Evolutionary conservation across 2,888 invertebrate genomes (phyloP), one percentile per base, ranked within the genome.

Genomic region (Dione juno): DNA sequence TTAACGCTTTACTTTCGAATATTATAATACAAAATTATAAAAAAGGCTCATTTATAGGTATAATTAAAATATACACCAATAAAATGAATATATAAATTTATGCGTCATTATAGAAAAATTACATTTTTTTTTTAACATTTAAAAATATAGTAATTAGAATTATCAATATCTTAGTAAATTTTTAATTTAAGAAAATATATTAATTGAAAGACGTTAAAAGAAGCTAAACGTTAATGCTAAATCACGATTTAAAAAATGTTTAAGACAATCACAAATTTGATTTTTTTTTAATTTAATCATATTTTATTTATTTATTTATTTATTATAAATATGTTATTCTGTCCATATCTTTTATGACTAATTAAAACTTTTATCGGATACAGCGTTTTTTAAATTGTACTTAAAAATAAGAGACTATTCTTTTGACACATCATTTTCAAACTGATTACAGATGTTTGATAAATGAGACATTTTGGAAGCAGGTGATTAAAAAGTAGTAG

Each of bases 151-250:
- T 54, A 14, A 37, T n/a, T n/a, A n/a, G n/a, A n/a, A n/a, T n/a
- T n/a, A 37, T 19, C 1, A 50, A 50, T 28, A 6, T 1, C 1
- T 50, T 54, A n/a, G 3, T 10, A 35, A 54, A 28, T 10, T 9
- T 35, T 35, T 8, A 53, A 1, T 54, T 35, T 37, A 5, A 54
- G 54, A 37, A 54, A 37, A 35, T 11, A 54, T 5, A n/a, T 35
- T 54, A 16, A 9, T 28, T 14, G 14, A 35, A 10, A 50, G 50
- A 50, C 35, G 35, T 35, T 35, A 54, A 53, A 28, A 54, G n/a
- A 28, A 54, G n/a, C 35, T 9, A 54, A 54, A 54, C 8, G 35
- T 54, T 54, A 16, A 54, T 35, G 6, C 54, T 54, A 54, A 54
- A 54, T n/a, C 54, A 54, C 37, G 35, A 54, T 37, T n/a, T 54